Percentiles rank a stretch among this genome's conserved stretches.
These are phyloP conservation scores for Baryphthengus martii DNA, from an alignment of 2,113 vertebrate species.

Conservation along the genomic window DNA sequence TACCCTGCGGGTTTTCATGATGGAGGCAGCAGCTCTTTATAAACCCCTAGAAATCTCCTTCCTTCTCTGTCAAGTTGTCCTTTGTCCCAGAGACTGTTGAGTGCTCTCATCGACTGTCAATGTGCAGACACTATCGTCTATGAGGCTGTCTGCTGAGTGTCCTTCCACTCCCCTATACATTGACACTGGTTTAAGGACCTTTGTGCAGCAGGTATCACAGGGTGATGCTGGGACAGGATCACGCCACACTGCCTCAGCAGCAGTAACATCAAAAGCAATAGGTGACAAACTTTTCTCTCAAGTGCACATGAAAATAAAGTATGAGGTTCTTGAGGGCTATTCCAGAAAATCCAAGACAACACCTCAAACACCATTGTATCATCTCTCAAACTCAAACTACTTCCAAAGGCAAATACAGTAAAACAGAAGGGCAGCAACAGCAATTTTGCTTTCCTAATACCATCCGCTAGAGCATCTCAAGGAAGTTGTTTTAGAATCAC, in stretches of 20 bases:
- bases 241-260: background rate
- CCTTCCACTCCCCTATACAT: background rate
- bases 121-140: background rate
- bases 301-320: background rate
- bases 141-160: background rate
- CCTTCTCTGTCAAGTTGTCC: background rate
- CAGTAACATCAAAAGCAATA: background rate
- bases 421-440: background rate
- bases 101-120: fast-evolving
- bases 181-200: background rate
- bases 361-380: background rate
- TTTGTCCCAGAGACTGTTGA: background rate
- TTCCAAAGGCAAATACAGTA: background rate
- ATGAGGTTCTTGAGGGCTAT: background rate
- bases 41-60: background rate
- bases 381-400: background rate
- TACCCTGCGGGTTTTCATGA: background rate
- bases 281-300: background rate
- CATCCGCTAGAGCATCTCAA: background rate
- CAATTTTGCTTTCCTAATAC: background rate
- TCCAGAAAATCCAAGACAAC: background rate
- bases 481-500: background rate
- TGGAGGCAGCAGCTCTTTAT: background rate
- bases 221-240: background rate
- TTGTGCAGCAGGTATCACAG: background rate